Evolutionary conservation across 2,113 vertebrate species (phyloP).

Genomic region (Vireo altiloquus): DNA sequence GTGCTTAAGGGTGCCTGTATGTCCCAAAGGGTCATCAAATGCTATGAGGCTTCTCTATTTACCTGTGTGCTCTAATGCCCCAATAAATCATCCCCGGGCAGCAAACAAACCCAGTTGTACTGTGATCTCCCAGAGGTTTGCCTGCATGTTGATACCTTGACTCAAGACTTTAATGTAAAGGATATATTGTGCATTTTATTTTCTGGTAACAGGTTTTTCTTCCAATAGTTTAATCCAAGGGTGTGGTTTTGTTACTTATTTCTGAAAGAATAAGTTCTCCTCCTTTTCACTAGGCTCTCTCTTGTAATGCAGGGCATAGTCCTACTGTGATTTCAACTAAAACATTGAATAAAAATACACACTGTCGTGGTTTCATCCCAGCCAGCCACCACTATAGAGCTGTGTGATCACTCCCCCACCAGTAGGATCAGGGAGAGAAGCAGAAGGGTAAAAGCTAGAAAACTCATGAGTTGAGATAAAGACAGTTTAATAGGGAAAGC

Average conservation of each 20-base stretch:
- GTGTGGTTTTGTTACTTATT: not conserved
- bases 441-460: not conserved
- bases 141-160: not conserved
- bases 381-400: not conserved
- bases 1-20: not conserved
- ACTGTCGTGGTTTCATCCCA: not conserved
- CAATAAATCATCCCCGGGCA: not conserved
- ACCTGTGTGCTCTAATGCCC: not conserved
- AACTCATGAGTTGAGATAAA: not conserved
- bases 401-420: not conserved
- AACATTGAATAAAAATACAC: not conserved
- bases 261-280: not conserved
- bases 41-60: not conserved
- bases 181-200: not conserved
- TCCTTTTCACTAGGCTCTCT: not conserved
- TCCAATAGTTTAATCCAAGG: not conserved
- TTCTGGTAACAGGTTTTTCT: not conserved
- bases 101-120: not conserved
- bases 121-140: not conserved
- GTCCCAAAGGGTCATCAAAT: not conserved
- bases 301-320: not conserved
- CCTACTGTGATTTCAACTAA: not conserved
- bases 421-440: not conserved
- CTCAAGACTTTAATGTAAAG: not conserved
- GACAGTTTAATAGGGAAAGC: not conserved